Conservation (phyloP, 2,888 invertebrate genomes). For the Macaria liturata region DNA sequence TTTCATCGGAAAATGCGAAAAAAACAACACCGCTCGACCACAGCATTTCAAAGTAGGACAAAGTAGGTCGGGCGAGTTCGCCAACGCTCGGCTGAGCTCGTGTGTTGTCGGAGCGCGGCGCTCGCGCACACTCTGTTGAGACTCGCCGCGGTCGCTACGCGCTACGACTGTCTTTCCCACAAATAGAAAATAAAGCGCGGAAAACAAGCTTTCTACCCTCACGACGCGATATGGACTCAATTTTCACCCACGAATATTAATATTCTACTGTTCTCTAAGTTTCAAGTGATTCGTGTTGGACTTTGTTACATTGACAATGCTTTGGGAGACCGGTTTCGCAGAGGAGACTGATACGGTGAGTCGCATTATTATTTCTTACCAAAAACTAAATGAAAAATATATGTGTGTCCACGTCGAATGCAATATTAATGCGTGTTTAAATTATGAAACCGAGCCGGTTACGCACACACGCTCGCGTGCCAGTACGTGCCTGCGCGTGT, state of each 20-base stretch:
- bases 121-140: constrained; percentile 67
- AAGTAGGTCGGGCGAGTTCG: constrained; percentile 78
- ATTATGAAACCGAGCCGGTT: constrained; percentile 69
- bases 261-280: constrained; percentile 5
- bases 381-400: constrained; percentile 25
- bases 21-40: constrained; percentile 70
- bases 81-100: constrained; percentile 59
- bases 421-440: constrained; percentile 52
- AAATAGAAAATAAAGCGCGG: constrained; percentile 62
- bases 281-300: constrained; percentile 65
- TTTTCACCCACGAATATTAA: constrained; percentile 32
- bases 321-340: constrained; percentile 75
- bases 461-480: constrained; percentile 41
- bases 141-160: constrained; percentile 65
- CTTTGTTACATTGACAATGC: constrained; percentile 63
- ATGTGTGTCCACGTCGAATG: constrained; percentile 34
- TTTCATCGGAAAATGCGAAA: constrained; percentile 80
- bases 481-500: constrained; percentile 48
- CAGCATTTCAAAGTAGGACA: constrained; percentile 71
- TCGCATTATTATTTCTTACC: constrained; percentile 35
- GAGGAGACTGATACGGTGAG: constrained; percentile 78
- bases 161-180: constrained; percentile 50
- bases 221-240: constrained; percentile 59
- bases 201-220: constrained; percentile 57
- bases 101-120: constrained; percentile 55